Base-by-base conservation (phyloP, 2,797 vertebrate species). In the Eupleurogrammus muticus region DNA sequence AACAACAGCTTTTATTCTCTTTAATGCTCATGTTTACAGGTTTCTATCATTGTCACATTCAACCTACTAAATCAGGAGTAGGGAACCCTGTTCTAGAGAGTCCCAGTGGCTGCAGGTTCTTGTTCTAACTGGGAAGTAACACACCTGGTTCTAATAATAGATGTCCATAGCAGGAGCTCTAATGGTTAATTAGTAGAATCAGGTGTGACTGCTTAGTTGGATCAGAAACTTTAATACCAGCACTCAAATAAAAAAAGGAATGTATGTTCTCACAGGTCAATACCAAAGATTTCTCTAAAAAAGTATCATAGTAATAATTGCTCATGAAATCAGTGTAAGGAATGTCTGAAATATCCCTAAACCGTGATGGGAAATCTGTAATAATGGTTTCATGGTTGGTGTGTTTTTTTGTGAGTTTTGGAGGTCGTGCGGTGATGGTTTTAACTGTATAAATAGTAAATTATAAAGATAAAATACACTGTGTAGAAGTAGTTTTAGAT, bases 191-290 rank as follows among this genome's bases (percentile, higher is more conserved):
- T n/a, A n/a, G n/a, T n/a, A n/a, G n/a, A n/a, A n/a, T n/a, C n/a
- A n/a, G n/a, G n/a, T n/a, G n/a, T n/a, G n/a, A n/a, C n/a, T n/a
- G n/a, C n/a, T n/a, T n/a, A n/a, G n/a, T n/a, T n/a, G n/a, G n/a
- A n/a, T n/a, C n/a, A 28, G 1, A 40, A n/a, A 42, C 5, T 49
- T 4, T 10, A 49, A 50, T 35, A 16, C 44, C 28, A 55, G 1
- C 12, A 5, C 9, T 12, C 14, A 50, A n/a, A n/a, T 21, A 49
- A 3, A 53, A 32, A n/a, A n/a, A n/a, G n/a, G n/a, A n/a, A 35
- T 0, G 21, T 5, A 14, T 3, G 12, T 20, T 68, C 62, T 82
- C 59, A 84, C 78, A 56, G 11, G 51, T 75, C 8, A 80, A 51
- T 38, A 32, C 23, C 58, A 67, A 12, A 79, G 49, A 21, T 1